Percentiles rank a stretch among this genome's conserved stretches.
phyloP scores from a whole-genome alignment of 1,140 invertebrate species.

The Ptiloglossa arizonensis region DNA sequence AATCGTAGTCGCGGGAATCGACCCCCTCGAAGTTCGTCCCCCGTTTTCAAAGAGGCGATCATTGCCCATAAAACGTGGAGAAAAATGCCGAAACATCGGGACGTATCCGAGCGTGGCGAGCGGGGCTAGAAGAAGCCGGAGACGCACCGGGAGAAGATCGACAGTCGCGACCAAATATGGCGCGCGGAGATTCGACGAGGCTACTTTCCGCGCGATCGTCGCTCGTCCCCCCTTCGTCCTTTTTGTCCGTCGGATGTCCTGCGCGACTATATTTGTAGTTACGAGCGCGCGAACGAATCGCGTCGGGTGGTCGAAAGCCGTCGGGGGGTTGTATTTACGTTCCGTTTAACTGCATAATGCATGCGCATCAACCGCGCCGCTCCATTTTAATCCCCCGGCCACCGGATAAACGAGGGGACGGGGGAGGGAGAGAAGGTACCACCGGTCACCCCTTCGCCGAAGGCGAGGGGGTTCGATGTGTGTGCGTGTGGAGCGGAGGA shows the following conservation, averaged over 20 bases:
- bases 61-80: constrained; percentile 3
- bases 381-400: constrained; percentile 37
- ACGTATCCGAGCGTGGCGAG: not conserved
- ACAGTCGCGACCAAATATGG: constrained; percentile 49
- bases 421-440: too few relatives aligned
- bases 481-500: constrained; percentile 22
- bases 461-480: constrained; percentile 34
- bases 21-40: not conserved
- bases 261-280: constrained; percentile 43
- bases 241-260: constrained; percentile 17
- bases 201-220: constrained; percentile 38
- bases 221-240: not conserved
- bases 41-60: not conserved
- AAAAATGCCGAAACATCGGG: constrained; percentile 8
- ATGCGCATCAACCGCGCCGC: constrained; percentile 47
- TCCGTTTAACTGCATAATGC: constrained; percentile 58
- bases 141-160: not conserved
- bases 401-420: not conserved
- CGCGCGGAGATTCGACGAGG: constrained; percentile 36
- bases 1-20: not conserved
- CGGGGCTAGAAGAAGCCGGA: constrained; percentile 7
- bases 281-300: constrained; percentile 36
- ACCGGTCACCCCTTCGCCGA: constrained; percentile 4
- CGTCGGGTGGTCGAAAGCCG: constrained; percentile 46
- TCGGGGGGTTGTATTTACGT: constrained; percentile 56